Conservation (phyloP, 2,113 vertebrate genomes). For the Siphamia tubifer region DNA sequence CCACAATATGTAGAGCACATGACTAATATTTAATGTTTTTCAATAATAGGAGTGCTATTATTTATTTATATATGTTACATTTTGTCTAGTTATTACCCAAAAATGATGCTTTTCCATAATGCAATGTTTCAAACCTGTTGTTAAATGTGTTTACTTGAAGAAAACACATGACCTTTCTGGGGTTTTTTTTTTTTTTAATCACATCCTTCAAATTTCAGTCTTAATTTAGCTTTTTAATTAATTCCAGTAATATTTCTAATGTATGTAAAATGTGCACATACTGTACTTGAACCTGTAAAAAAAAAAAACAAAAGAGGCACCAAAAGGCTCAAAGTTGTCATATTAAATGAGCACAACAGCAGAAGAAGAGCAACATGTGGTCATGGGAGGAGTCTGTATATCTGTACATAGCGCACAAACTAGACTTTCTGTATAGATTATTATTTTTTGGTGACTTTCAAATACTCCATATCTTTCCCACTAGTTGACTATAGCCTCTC, state of each 20-base stretch:
- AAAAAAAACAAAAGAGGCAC: slow-evolving; percentile 59
- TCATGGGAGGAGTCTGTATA: slow-evolving; percentile 66
- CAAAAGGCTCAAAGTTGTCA: slow-evolving; percentile 55
- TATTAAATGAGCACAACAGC: slow-evolving; percentile 69
- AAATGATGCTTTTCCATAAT: too few relatives aligned
- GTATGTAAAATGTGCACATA: slow-evolving; percentile 75
- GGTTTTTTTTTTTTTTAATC: slow-evolving; percentile 9
- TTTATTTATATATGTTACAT: too few relatives aligned
- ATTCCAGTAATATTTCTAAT: slow-evolving; percentile 33
- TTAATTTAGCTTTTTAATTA: slow-evolving; percentile 27
- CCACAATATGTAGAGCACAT: too few relatives aligned
- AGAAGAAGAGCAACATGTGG: not conserved
- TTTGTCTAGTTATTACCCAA: too few relatives aligned
- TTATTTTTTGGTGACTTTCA: slow-evolving; percentile 2
- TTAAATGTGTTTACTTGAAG: slow-evolving; percentile 66
- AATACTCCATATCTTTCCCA: slow-evolving; percentile 35
- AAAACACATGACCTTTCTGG: slow-evolving; percentile 35
- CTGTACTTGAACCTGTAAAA: slow-evolving; percentile 77
- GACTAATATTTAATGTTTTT: too few relatives aligned
- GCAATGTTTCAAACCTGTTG: too few relatives aligned
- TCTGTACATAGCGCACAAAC: slow-evolving; percentile 92
- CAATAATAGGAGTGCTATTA: too few relatives aligned
- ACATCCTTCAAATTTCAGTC: slow-evolving; percentile 18
- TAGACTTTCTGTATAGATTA: slow-evolving; percentile 69
- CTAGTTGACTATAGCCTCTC: slow-evolving; percentile 33